Evolutionary conservation across 2,888 invertebrate species (phyloP), one percentile per base, ranked within the genome.

Genomic region (Tridacna gigas): DNA sequence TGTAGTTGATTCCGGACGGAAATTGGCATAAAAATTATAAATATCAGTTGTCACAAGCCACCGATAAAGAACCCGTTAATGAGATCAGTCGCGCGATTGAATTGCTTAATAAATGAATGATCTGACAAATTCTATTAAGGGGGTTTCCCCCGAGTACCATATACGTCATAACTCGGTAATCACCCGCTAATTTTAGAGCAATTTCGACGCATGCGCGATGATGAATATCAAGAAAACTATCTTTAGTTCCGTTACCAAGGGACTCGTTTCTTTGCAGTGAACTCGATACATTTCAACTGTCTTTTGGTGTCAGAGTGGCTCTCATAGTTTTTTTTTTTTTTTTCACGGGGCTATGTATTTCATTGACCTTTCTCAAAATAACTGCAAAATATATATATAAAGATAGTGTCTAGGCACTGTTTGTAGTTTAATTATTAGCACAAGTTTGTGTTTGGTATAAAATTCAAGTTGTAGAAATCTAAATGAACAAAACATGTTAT

Each of bases 81-180:
- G 71, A 69, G 79, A 83, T 83, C 83, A 83, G 76, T 73, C 83
- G 76, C 78, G 80, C 66, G 67, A 80, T 80, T 80, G 28, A 71
- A 66, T 80, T 67, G 78, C 80, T 82, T 80, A 86, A 86, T 86
- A 82, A 82, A 84, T 79, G 84, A 84, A 84, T 78, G 79, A 74
- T 82, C 82, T 80, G 88, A 66, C 86, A 82, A 82, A 88, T 84
- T 82, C 82, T 84, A 86, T 88, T 86, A 86, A 48, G 22, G 66
- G 22, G 37, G 26, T 22, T 25, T 84, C 88, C 75, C 88, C 15
- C 0, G 88, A 71, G 88, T 69, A 65, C 79, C 69, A 88, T 84
- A 80, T 47, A 77, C 74, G 79, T 82, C 82, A 87, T 84, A 80
- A 80, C 75, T 25, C 56, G 47, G 81, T 83, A 79, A 85, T 81